phyloP scores from a whole-genome alignment of 2,797 vertebrate genomes.

The Melanotaenia nigrans region DNA sequence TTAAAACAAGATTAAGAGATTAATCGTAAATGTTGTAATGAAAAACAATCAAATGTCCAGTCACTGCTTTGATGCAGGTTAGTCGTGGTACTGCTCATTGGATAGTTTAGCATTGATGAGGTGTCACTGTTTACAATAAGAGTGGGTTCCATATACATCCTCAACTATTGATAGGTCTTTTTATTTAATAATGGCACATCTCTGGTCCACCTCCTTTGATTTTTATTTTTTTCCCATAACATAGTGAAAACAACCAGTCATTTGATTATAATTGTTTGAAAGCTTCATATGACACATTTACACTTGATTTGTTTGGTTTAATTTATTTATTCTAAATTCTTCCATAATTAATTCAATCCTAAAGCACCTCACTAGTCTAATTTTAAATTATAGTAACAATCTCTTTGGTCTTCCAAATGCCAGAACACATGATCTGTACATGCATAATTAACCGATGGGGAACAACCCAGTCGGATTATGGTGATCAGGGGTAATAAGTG shows the following conservation, averaged over 20 bases:
- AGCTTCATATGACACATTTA: background rate
- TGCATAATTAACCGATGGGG: background rate
- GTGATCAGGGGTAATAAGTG: background rate
- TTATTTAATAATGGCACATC: background rate
- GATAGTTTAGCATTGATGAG: background rate
- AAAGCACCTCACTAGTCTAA: no score
- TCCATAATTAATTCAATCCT: no score
- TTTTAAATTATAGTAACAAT: background rate
- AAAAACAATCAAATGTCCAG: background rate
- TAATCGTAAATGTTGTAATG: background rate
- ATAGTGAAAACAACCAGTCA: no score
- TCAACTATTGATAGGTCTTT: background rate
- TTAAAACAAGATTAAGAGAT: background rate
- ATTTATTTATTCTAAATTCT: background rate
- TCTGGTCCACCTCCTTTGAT: background rate
- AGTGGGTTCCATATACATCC: background rate
- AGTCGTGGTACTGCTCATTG: background rate
- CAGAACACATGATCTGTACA: background rate
- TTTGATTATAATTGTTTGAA: no score
- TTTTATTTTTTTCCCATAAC: background rate
- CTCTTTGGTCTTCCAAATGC: background rate
- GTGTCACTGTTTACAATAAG: background rate
- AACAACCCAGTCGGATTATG: background rate
- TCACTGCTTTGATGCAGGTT: background rate
- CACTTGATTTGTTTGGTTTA: background rate